Base-by-base conservation (phyloP, 1,140 invertebrate species). In the Leptestheria dahalacensis region DNA sequence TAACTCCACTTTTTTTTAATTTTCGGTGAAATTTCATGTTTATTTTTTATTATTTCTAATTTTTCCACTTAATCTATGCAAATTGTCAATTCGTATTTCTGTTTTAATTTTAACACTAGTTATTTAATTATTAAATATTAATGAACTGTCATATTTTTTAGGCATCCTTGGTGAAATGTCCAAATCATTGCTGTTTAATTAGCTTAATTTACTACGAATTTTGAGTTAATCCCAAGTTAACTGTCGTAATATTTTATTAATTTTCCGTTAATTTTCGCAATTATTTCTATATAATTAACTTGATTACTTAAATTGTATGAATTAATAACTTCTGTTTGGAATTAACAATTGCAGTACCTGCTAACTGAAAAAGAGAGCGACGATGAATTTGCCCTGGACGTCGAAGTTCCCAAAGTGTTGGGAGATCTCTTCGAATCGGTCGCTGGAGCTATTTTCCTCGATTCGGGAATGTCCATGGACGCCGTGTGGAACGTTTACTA, bases 351-450 rank as follows among this genome's bases (percentile, higher is more conserved):
- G n/a, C 64, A 86, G 82, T 86, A 86, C 68, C 88, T 88, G 73
- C 74, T 91, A 58, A 81, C 91, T 56, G 86, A 92, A 70, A 88
- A 87, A 1, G 93, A 99, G 72, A 41, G 6, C 33, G 33, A 41
- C 33, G 6, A 41, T 6, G 33, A 41, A 41, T 41, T 41, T 41
- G 33, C 33, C 15, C 6, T 15, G 6, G 80, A 82, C 62, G 85
- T 98, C 49, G 97, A 99, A 77, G 95, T 99, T 3, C 97, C 97
- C 2, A 99, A 99, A 77, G 94, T 93, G 4, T 74, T 99, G n/a
- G 95, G 96, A 2, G 97, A 99, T 75, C 83, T 99, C 26, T 99
- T 99, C 73, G 97, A 99, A 75, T 96, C 94, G 0, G 78, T 99
- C 11, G 94, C 95, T 29, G 97, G 95, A 23, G 96, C 96, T 6